Conservation (phyloP, 1,140 invertebrate species). For the Triops cancriformis region DNA sequence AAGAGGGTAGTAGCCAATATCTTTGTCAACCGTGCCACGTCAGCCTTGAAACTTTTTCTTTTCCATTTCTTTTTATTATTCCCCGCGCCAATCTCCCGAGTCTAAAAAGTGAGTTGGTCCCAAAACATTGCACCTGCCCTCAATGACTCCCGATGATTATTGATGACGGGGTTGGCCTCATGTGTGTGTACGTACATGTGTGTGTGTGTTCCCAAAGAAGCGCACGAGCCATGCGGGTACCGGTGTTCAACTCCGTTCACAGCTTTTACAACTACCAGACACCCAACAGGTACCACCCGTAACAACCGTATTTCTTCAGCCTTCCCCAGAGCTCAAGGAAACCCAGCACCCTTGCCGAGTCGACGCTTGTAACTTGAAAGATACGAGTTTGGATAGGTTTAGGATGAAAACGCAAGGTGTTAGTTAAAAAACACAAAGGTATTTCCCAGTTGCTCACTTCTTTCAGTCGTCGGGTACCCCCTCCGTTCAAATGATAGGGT, state of each 20-base stretch:
- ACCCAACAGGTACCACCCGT: neutral
- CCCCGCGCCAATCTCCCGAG: neutral
- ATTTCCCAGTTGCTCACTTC: neutral
- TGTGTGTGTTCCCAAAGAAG: neutral
- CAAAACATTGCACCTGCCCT: slow-evolving; percentile 4
- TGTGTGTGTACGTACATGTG: neutral
- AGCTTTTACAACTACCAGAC: neutral
- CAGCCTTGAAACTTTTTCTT: neutral
- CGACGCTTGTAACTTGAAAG: neutral
- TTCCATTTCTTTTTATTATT: too few relatives aligned
- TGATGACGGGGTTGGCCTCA: slow-evolving; percentile 6
- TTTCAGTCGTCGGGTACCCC: too few relatives aligned
- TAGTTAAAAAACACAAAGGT: neutral
- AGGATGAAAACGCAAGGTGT: neutral
- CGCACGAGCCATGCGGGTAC: slow-evolving; percentile 11
- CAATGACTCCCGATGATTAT: slow-evolving; percentile 13
- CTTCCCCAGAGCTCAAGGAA: too few relatives aligned
- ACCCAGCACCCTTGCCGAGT: too few relatives aligned
- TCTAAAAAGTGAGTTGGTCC: neutral
- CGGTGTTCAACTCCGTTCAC: slow-evolving; percentile 1
- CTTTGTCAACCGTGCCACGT: neutral
- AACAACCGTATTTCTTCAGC: too few relatives aligned
- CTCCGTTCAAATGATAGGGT: neutral
- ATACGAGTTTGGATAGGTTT: neutral
- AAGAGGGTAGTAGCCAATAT: too few relatives aligned